These are phyloP conservation scores for Erebia epiphron DNA, from an alignment of 2,888 invertebrate genomes.

Conservation along the genomic window DNA sequence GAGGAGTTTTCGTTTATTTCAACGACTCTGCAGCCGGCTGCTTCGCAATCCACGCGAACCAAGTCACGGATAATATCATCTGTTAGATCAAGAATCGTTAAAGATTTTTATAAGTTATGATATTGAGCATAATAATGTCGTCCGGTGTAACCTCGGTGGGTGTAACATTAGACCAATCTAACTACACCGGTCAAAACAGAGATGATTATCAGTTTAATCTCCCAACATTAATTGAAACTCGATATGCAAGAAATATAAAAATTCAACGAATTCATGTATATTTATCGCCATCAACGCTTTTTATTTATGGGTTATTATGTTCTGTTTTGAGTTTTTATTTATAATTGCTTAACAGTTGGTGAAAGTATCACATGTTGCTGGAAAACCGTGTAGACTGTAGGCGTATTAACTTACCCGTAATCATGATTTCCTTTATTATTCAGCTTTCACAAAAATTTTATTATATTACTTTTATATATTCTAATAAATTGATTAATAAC, in stretches of 20 bases:
- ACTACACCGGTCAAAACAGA: constrained; percentile 29
- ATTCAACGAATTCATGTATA: constrained; percentile 41
- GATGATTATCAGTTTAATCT: constrained; percentile 42
- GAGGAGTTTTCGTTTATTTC: no score
- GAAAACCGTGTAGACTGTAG: neutral
- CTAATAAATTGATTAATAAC: no score
- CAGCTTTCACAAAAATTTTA: neutral
- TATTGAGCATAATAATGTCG: constrained; percentile 5
- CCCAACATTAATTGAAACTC: constrained; percentile 45
- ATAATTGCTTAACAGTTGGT: constrained; percentile 21
- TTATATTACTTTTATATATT: neutral
- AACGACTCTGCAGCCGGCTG: no score
- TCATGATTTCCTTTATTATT: neutral
- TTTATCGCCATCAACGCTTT: constrained; percentile 30
- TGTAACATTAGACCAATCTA: neutral
- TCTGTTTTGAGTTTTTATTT: constrained; percentile 27
- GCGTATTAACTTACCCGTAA: constrained; percentile 7
- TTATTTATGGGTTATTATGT: constrained; percentile 27
- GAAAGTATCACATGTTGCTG: constrained; percentile 24
- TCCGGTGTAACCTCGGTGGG: neutral
- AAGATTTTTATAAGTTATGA: neutral
- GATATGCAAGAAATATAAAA: constrained; percentile 42
- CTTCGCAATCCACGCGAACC: no score
- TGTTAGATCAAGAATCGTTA: neutral
- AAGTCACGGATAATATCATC: no score